phyloP scores from a whole-genome alignment of 2,888 invertebrate genomes.

The Hydropsyche betteni region DNA sequence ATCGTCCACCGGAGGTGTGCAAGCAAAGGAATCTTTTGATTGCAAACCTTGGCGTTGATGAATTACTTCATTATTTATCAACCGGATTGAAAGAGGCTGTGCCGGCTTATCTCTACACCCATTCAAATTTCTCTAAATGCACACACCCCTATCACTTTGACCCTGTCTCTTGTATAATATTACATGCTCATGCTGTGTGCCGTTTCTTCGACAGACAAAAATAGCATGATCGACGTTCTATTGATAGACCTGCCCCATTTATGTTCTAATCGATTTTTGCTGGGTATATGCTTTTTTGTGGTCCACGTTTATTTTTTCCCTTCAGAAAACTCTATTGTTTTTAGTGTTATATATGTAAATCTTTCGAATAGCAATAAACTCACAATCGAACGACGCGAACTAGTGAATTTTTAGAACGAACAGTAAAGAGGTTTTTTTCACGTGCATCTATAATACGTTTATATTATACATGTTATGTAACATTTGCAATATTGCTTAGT shows the following conservation, averaged over 20 bases:
- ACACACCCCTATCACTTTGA: conserved; percentile 3
- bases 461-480: no score
- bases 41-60: conserved; percentile 45
- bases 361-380: conserved; percentile 33
- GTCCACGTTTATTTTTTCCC: conserved; percentile 1
- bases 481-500: no score
- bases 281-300: no score
- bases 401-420: neutral
- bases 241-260: no score
- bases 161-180: neutral
- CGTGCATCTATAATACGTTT: no score
- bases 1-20: conserved; percentile 34
- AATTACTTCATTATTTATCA: conserved; percentile 50
- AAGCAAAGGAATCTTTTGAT: conserved; percentile 44
- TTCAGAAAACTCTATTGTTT: conserved; percentile 6
- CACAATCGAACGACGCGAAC: conserved; percentile 14
- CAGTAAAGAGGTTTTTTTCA: neutral
- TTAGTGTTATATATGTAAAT: conserved; percentile 30
- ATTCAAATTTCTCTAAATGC: conserved; percentile 34
- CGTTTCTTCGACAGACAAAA: no score
- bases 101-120: conserved; percentile 38
- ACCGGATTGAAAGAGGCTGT: conserved; percentile 32
- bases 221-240: no score
- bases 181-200: no score
- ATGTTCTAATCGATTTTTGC: no score